phyloP scores from a whole-genome alignment of 2,797 vertebrate species.

The Micromesistius poutassou region DNA sequence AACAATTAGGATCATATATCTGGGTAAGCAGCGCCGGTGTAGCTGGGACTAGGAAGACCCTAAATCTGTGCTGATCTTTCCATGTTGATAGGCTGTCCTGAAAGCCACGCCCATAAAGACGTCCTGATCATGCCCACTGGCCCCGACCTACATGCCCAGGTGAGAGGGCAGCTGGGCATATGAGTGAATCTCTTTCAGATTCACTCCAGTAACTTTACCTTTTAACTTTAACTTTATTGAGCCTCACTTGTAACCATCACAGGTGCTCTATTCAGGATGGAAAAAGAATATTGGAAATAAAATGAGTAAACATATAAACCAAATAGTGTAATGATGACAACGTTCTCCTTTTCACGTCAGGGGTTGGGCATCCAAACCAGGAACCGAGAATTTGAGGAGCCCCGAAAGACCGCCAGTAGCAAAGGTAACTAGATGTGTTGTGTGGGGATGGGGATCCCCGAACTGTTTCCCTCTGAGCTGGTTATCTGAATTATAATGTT shows the following conservation, averaged over 20 bases:
- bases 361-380: conserved; percentile 44
- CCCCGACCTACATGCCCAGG: conserved; percentile 55
- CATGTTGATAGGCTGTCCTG: conserved; percentile 81
- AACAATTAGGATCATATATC: too few species aligned
- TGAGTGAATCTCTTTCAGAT: background rate
- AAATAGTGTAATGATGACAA: background rate
- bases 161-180: conserved; percentile 43
- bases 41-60: conserved; percentile 77
- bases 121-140: conserved; percentile 57
- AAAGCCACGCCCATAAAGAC: conserved; percentile 75
- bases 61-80: conserved; percentile 86
- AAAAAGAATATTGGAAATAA: background rate
- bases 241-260: background rate
- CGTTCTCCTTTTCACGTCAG: conserved; percentile 42
- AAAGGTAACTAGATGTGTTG: conserved; percentile 64
- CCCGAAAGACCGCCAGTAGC: conserved; percentile 31
- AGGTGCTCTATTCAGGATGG: background rate
- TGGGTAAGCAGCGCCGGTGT: conserved; percentile 55
- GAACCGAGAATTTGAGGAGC: conserved; percentile 56
- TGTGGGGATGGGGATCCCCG: background rate
- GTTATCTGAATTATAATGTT: background rate
- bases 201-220: background rate
- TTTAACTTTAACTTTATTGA: background rate
- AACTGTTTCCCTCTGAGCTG: background rate
- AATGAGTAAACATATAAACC: background rate